Percentiles rank a stretch among this genome's conserved stretches.
Evolutionary conservation across 1,140 invertebrate genomes (phyloP).

Genomic region (Aphaenogaster ashmeadi): DNA sequence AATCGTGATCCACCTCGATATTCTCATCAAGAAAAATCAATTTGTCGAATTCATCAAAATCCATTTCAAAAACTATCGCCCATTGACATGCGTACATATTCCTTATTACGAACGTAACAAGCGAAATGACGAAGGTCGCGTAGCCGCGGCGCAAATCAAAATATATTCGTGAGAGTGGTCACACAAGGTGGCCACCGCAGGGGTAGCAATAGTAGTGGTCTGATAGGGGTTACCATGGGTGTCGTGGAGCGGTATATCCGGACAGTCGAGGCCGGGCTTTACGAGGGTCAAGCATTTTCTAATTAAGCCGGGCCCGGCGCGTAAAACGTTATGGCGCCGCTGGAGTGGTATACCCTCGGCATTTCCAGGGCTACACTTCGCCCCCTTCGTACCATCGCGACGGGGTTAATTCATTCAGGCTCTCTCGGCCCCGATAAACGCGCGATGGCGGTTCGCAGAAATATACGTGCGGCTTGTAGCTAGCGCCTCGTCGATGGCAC

Average conservation of each 20-base stretch:
- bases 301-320: constrained; percentile 78
- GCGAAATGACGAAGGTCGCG: background rate
- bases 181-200: constrained; percentile 47
- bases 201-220: constrained; percentile 30
- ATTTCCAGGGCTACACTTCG: constrained; percentile 53
- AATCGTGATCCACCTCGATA: background rate
- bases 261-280: constrained; percentile 54
- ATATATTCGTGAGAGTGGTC: constrained; percentile 62
- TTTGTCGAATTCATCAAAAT: background rate
- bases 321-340: constrained; percentile 77
- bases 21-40: background rate
- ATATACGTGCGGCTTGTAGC: constrained; percentile 25
- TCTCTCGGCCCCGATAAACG: constrained; percentile 65
- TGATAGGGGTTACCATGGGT: constrained; percentile 27
- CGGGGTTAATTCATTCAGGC: constrained; percentile 69
- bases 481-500: constrained; percentile 17
- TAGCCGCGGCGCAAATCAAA: constrained; percentile 22
- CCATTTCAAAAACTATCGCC: background rate
- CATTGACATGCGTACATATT: background rate
- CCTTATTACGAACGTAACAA: constrained; percentile 10
- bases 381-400: background rate
- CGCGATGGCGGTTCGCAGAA: constrained; percentile 48
- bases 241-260: constrained; percentile 44
- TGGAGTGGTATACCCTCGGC: constrained; percentile 58
- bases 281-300: constrained; percentile 82